A percentile compares a stretch with the other conserved stretches of the same genome.
These are phyloP conservation scores for Galagoides demidoff DNA, from an alignment of 2,797 vertebrate species.

Conservation along the genomic window DNA sequence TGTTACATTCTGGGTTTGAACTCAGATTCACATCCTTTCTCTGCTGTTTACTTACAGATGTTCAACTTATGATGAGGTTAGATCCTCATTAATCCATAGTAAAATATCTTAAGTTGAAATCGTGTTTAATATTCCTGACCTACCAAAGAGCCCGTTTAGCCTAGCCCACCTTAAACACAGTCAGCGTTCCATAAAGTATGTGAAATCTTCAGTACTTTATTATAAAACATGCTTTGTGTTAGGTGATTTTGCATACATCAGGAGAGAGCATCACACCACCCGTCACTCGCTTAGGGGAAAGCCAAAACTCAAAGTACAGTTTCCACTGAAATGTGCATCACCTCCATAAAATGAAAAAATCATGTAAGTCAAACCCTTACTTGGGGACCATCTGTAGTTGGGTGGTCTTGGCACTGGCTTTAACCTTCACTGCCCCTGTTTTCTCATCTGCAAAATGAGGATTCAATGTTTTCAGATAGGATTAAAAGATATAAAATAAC, in stretches of 20 bases:
- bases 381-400: background rate
- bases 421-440: background rate
- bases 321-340: no score
- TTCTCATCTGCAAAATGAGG: background rate
- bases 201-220: background rate
- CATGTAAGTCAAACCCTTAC: background rate
- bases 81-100: background rate
- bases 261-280: no score
- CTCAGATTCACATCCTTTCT: background rate
- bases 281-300: background rate
- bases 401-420: background rate
- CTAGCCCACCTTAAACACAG: background rate
- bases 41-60: background rate
- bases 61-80: background rate
- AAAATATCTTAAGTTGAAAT: background rate
- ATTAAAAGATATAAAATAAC: background rate
- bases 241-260: background rate
- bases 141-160: background rate
- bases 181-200: no score
- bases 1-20: background rate
- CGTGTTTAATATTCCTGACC: background rate
- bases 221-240: background rate
- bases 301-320: background rate
- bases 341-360: background rate
- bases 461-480: background rate